A percentile compares a stretch with the other conserved stretches of the same genome.
Conservation (phyloP, 2,888 invertebrate species). For the Cepaea hortensis region DNA sequence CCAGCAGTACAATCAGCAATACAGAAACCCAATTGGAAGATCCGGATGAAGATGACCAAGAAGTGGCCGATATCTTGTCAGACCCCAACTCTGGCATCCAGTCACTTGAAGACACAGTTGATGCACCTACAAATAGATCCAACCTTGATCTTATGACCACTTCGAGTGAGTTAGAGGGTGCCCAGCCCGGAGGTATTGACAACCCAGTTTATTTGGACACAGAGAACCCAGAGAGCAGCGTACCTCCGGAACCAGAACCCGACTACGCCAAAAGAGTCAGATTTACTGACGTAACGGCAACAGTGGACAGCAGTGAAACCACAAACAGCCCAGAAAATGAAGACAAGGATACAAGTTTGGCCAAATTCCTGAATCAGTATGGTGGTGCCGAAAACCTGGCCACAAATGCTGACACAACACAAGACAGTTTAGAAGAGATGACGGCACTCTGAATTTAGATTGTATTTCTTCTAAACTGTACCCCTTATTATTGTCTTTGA, state of each 20-base stretch:
- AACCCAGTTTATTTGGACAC: background rate
- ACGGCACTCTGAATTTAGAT: background rate
- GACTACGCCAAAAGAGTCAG: slow-evolving; percentile 65
- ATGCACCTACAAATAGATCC: background rate
- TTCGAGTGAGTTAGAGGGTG: background rate
- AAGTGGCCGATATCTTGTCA: slow-evolving; percentile 10
- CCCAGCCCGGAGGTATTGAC: background rate
- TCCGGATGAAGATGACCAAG: slow-evolving; percentile 8
- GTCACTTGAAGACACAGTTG: background rate
- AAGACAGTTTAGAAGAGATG: background rate
- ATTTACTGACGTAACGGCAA: slow-evolving; percentile 49
- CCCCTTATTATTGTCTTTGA: too few relatives aligned
- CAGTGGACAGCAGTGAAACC: background rate
- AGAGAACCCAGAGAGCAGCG: background rate
- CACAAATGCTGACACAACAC: background rate
- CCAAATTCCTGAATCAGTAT: background rate
- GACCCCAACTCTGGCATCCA: background rate
- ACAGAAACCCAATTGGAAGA: background rate
- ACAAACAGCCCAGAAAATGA: background rate
- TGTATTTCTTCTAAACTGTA: background rate
- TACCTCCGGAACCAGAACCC: slow-evolving; percentile 57
- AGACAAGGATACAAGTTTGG: background rate
- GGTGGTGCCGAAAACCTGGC: too few relatives aligned
- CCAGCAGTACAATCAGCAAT: slow-evolving; percentile 1
- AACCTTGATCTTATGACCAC: slow-evolving; percentile 15